These are phyloP conservation scores for Eptesicus fuscus DNA, from an alignment of 2,113 vertebrate genomes.

Conservation along the genomic window DNA sequence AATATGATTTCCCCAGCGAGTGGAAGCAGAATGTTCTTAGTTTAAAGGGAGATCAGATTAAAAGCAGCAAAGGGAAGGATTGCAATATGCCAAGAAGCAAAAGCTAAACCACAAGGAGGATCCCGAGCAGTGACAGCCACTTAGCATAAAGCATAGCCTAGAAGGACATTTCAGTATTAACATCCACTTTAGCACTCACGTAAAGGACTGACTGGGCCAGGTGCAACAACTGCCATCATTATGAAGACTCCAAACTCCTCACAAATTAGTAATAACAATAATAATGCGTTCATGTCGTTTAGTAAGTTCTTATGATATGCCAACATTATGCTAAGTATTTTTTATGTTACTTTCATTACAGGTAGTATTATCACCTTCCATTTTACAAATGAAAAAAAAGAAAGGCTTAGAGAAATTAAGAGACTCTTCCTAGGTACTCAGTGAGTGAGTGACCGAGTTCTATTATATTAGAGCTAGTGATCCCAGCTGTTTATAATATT, in stretches of 20 bases:
- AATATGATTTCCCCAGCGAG: not conserved
- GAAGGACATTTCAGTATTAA: not conserved
- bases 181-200: not conserved
- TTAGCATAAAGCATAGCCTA: not conserved
- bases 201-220: not conserved
- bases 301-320: not conserved
- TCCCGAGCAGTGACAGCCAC: not conserved
- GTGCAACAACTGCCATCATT: not conserved
- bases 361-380: not conserved
- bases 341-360: not conserved
- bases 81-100: not conserved
- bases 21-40: not conserved
- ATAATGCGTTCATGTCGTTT: not conserved
- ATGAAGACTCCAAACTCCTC: not conserved
- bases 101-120: not conserved
- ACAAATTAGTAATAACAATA: not conserved
- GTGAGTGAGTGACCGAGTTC: not conserved
- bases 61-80: not conserved
- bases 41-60: not conserved
- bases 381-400: not conserved
- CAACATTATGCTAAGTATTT: not conserved
- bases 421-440: not conserved
- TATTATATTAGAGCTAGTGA: not conserved
- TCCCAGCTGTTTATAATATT: not conserved
- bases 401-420: not conserved